Conservation (phyloP, 1,140 invertebrate species). For the Zophobas atratus region DNA sequence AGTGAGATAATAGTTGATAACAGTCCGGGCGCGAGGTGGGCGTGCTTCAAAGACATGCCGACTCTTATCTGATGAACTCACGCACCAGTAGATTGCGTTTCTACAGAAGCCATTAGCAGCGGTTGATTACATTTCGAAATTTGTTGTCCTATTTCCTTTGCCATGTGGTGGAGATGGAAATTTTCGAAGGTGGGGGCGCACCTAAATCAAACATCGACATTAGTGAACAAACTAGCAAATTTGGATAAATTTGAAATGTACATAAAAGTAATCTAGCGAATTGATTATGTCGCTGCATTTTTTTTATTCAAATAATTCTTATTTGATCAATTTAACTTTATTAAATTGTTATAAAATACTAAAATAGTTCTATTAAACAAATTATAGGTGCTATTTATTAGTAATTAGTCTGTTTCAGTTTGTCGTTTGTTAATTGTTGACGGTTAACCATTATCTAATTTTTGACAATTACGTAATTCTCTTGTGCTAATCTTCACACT, state of each 20-base stretch:
- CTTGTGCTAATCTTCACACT: too few species aligned
- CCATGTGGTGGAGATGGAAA: constrained; percentile 4
- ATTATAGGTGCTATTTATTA: too few species aligned
- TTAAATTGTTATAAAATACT: too few species aligned
- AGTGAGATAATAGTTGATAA: constrained; percentile 49
- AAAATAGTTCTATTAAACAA: too few species aligned
- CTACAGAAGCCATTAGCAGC: constrained; percentile 31
- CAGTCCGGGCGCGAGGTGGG: constrained; percentile 36
- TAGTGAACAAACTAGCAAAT: too few species aligned
- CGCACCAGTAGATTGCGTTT: constrained; percentile 41
- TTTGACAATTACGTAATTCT: too few species aligned
- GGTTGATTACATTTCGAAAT: constrained; percentile 50
- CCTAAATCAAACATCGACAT: too few species aligned
- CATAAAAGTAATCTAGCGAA: too few species aligned
- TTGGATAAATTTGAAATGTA: too few species aligned
- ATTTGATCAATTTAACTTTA: not conserved
- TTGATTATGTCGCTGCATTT: not conserved
- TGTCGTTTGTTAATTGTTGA: too few species aligned
- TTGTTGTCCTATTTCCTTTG: constrained; percentile 49
- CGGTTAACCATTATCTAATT: too few species aligned
- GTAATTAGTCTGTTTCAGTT: too few species aligned
- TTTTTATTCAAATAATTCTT: not conserved
- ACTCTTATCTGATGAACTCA: constrained; percentile 53
- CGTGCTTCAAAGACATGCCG: constrained; percentile 50
- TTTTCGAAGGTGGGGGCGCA: not conserved